Conservation (phyloP, 2,888 invertebrate species). For the Asteroscopus sphinx region DNA sequence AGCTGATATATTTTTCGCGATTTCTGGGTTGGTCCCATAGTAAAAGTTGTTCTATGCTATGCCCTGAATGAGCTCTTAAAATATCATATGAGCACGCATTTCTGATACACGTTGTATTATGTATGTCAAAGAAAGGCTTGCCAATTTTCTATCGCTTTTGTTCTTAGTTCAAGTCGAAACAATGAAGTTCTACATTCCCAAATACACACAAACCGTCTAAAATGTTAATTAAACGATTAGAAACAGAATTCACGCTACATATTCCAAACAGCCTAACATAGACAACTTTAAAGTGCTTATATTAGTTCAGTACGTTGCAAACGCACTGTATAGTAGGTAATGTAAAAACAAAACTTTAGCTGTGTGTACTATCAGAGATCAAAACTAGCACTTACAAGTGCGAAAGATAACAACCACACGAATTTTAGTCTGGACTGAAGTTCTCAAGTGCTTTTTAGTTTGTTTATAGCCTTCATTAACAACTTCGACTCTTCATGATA, state of each 20-base stretch:
- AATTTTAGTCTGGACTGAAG: slow-evolving; percentile 30
- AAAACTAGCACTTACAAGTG: slow-evolving; percentile 46
- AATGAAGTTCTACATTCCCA: background rate
- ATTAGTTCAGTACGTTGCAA: slow-evolving; percentile 21
- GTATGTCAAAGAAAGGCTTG: no score
- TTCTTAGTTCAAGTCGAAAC: no score
- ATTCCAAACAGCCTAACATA: slow-evolving; percentile 34
- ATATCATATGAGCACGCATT: no score
- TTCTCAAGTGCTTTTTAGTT: slow-evolving; percentile 27
- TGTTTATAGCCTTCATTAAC: slow-evolving; percentile 32
- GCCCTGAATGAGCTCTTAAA: no score
- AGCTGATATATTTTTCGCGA: no score
- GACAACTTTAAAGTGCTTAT: slow-evolving; percentile 21
- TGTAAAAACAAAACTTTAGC: slow-evolving; percentile 39
- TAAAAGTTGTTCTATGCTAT: no score
- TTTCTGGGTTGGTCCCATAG: no score
- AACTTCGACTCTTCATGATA: slow-evolving; percentile 6
- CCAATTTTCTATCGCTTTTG: no score
- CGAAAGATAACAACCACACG: slow-evolving; percentile 53
- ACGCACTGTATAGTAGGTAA: slow-evolving; percentile 46
- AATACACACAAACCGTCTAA: slow-evolving; percentile 7
- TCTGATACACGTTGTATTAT: no score
- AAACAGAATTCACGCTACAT: slow-evolving; percentile 16
- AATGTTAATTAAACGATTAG: slow-evolving; percentile 40
- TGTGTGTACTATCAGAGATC: slow-evolving; percentile 53